Base-by-base conservation (phyloP, 1,140 invertebrate species). In the Drosophila arawakana region DNA sequence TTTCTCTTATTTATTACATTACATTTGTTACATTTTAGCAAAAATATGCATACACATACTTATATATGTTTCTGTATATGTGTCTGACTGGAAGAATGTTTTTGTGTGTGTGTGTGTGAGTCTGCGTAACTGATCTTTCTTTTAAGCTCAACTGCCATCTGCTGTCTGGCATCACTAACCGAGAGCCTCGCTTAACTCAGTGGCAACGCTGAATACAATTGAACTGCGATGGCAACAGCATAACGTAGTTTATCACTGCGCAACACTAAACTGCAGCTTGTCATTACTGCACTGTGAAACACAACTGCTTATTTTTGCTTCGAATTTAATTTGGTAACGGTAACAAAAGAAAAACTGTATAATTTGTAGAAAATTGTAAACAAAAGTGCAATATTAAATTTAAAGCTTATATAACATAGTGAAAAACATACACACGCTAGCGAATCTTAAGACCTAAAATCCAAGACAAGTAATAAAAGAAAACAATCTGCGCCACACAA, bases 11-110 rank as follows among this genome's bases (percentile, higher is more conserved):
- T 68, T 63, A 62, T 62, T 49, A 49, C 65, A 68, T 62, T 63
- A 63, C 47, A 63, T 34, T 49, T 50, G 44, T 60, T 63, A 52
- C 59, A 62, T 52, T 65, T 63, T 71, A 71, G 68, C 68, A 71
- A 71, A 71, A 71, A 73, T 67, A 54, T 49, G 44, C 52, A 58
- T 52, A 55, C 39, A 41, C 25, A 35, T 59, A 39, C 15, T 47
- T 43, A 43, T 7, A 21, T 55, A 13, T 47, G 34, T 25, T 6
- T 65, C 6, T 46, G 30, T 54, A 4, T 50, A 2, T 49, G 25
- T 10, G 35, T 35, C 4, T 55, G 13, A 15, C 9, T 57, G 54
- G 37, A 18, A 47, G 13, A 3, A n/a, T 50, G 49, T 6, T 6
- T 35, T 7, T 30, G 25, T 34, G 21, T 47, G 18, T 55, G 5